These are phyloP conservation scores for Carcinoscorpius rotundicauda DNA, from an alignment of 1,140 invertebrate genomes.

Conservation along the genomic window DNA sequence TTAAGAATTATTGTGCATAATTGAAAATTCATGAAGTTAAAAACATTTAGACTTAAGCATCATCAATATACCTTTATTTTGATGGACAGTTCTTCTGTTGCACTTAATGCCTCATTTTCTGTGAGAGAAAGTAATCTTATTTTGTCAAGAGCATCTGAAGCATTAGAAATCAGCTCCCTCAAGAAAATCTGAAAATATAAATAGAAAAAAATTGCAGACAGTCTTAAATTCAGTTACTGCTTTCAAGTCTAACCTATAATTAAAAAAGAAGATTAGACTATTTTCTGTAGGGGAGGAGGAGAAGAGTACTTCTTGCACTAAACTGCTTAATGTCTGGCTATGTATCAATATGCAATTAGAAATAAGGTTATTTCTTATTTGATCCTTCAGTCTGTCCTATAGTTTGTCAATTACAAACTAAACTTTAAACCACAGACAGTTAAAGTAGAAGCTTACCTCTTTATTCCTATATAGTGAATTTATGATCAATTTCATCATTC, in stretches of 20 bases:
- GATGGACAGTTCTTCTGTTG: slow-evolving; percentile 73
- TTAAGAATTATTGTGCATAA: not conserved
- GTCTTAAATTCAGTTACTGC: slow-evolving; percentile 99
- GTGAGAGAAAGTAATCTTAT: slow-evolving; percentile 86
- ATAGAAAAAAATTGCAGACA: slow-evolving; percentile 50
- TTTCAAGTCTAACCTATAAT: slow-evolving; percentile 72
- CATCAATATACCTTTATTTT: slow-evolving; percentile 61
- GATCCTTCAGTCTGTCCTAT: no score
- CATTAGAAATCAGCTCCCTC: slow-evolving; percentile 85
- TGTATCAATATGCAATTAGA: no score
- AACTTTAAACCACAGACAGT: not conserved
- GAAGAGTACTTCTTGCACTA: no score
- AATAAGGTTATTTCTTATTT: no score
- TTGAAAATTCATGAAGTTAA: not conserved
- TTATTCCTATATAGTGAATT: slow-evolving; percentile 99
- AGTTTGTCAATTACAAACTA: no score
- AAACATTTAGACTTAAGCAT: slow-evolving; percentile 1
- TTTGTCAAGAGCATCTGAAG: slow-evolving; percentile 87
- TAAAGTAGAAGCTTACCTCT: slow-evolving; percentile 42
- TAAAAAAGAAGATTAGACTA: slow-evolving; percentile 12
- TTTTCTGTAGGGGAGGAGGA: not conserved
- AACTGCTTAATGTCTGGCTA: no score
- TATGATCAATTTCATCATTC: slow-evolving; percentile 96
- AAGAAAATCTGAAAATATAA: slow-evolving; percentile 98
- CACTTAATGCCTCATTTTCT: slow-evolving; percentile 53